phyloP scores from a whole-genome alignment of 2,888 invertebrate genomes.

The Sisyra nigra region DNA sequence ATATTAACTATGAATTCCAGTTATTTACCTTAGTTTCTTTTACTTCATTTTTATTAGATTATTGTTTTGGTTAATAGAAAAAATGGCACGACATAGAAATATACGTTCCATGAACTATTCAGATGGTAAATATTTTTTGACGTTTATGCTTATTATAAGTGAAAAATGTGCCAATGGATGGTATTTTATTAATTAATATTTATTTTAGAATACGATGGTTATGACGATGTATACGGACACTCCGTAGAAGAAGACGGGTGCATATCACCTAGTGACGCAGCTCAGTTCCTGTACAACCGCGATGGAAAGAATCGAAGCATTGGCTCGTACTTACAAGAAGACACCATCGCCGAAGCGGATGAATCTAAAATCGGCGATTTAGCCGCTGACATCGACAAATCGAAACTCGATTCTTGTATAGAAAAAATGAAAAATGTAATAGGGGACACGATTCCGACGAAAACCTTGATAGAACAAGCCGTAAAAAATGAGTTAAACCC shows the following conservation, averaged over 20 bases:
- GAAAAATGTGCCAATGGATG: conserved; percentile 8
- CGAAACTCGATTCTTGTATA: conserved; percentile 64
- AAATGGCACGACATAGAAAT: conserved; percentile 78
- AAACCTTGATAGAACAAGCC: conserved; percentile 53
- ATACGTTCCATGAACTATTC: conserved; percentile 70
- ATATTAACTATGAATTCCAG: too few relatives aligned
- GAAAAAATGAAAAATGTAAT: conserved; percentile 67
- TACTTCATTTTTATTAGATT: too few relatives aligned
- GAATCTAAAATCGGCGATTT: conserved; percentile 25
- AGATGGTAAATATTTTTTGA: conserved; percentile 42
- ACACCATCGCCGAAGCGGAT: conserved; percentile 54
- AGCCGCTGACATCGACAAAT: conserved; percentile 51
- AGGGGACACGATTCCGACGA: conserved; percentile 60
- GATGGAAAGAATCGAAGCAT: conserved; percentile 56
- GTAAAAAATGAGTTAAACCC: conserved; percentile 56
- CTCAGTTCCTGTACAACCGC: conserved; percentile 75
- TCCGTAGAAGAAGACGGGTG: conserved; percentile 88
- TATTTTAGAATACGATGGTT: conserved; percentile 67
- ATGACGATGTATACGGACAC: conserved; percentile 83
- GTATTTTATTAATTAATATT: conserved; percentile 7
- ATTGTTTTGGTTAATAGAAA: too few relatives aligned
- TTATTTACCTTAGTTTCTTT: too few relatives aligned
- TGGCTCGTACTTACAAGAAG: conserved; percentile 53
- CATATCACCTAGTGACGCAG: conserved; percentile 74
- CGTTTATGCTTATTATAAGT: conserved; percentile 3